Evolutionary conservation across 2,113 vertebrate genomes (phyloP).

Genomic region (Dipodomys stephensi): DNA sequence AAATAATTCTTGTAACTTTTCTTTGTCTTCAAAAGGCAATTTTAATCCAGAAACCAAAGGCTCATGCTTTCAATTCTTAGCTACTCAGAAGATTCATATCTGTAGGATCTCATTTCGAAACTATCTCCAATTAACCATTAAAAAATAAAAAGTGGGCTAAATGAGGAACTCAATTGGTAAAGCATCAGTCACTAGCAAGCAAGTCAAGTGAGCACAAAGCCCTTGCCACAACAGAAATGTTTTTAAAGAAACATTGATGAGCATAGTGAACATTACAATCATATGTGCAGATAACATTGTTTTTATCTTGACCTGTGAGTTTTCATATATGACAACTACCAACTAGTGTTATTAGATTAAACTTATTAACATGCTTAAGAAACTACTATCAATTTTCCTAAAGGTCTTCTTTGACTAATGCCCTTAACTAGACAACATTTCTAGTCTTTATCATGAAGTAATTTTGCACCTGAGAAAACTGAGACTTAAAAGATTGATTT

Average conservation of each 20-base stretch:
- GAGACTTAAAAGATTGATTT: conserved; percentile 9
- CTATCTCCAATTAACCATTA: too few relatives aligned
- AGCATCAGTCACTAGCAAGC: too few relatives aligned
- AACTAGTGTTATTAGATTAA: neutral
- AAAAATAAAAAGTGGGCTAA: too few relatives aligned
- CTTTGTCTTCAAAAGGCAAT: neutral
- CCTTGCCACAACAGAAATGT: too few relatives aligned
- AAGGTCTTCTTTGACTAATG: neutral
- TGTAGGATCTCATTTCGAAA: too few relatives aligned
- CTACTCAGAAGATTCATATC: too few relatives aligned
- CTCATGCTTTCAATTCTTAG: too few relatives aligned
- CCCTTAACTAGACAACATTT: neutral
- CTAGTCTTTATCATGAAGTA: neutral
- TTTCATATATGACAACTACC: too few relatives aligned
- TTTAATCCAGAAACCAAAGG: neutral
- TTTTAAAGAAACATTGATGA: too few relatives aligned
- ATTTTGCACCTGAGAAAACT: conserved; percentile 12
- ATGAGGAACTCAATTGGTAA: too few relatives aligned
- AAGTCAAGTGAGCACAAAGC: too few relatives aligned
- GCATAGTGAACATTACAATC: neutral
- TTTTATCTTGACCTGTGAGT: neutral
- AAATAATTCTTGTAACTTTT: neutral
- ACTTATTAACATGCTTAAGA: neutral
- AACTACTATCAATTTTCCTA: neutral
- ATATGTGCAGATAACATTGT: neutral